phyloP scores from a whole-genome alignment of 2,797 vertebrate genomes.

The Rhinoraja longicauda region DNA sequence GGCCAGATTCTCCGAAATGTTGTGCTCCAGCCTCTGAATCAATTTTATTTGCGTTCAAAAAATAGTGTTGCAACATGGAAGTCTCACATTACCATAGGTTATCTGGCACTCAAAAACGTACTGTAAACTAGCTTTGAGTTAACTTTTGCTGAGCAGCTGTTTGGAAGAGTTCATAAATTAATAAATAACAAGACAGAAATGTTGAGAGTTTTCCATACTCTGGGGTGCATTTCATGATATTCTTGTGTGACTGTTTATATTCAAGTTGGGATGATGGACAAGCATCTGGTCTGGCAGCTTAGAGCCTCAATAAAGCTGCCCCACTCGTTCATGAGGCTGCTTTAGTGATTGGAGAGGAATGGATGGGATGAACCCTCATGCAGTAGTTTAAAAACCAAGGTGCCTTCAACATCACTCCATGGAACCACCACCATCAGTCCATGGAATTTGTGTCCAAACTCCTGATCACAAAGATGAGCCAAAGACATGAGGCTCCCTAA shows the following conservation, averaged over 20 bases:
- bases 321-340: too few relatives aligned
- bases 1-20: background rate
- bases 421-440: too few relatives aligned
- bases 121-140: background rate
- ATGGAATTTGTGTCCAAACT: too few relatives aligned
- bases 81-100: background rate
- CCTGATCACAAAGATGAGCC: too few relatives aligned
- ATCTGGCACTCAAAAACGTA: background rate
- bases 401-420: too few relatives aligned
- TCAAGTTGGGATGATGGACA: background rate
- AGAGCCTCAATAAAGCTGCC: background rate
- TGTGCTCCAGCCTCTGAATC: background rate
- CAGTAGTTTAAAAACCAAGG: too few relatives aligned
- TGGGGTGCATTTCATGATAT: background rate
- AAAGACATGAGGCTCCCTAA: too few relatives aligned
- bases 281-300: background rate
- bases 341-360: too few relatives aligned
- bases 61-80: background rate
- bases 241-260: background rate
- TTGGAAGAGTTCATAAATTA: background rate
- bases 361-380: too few relatives aligned
- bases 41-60: background rate
- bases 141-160: background rate
- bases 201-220: background rate
- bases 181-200: background rate